Percentiles rank a stretch among this genome's conserved stretches.
Conservation (phyloP, 2,113 vertebrate species). For the Kryptolebias marmoratus region DNA sequence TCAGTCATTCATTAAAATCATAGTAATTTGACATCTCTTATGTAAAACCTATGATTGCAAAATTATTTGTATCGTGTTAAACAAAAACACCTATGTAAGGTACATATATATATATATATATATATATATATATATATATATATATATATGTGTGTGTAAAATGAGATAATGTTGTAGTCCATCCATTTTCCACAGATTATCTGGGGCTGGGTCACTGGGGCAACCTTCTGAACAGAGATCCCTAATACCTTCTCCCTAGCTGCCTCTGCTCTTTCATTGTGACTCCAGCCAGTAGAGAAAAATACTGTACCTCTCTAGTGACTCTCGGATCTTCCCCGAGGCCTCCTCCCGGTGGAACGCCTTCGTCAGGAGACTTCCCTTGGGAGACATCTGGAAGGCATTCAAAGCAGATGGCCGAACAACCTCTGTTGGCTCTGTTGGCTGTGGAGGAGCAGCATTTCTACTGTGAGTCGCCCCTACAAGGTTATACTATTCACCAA, state of each 20-base stretch:
- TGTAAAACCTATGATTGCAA: no score
- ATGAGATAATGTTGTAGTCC: background rate
- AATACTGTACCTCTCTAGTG: background rate
- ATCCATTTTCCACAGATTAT: background rate
- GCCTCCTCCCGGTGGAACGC: background rate
- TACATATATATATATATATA: background rate
- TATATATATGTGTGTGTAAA: background rate
- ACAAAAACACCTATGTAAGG: background rate
- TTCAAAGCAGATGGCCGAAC: background rate
- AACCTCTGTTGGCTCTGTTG: background rate
- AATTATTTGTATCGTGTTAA: no score
- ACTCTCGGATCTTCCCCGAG: background rate
- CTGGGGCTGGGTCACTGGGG: background rate
- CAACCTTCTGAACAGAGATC: background rate
- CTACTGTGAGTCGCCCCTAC: background rate
- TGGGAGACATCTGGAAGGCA: background rate
- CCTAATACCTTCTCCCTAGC: background rate
- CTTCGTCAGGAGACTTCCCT: background rate
- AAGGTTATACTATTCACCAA: background rate
- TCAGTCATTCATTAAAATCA: no score
- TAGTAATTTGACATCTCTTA: no score
- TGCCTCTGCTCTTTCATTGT: background rate
- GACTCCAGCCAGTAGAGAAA: background rate
- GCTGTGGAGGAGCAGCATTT: background rate
- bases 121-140: background rate